These are phyloP conservation scores for Helobdella robusta DNA, from an alignment of 2,888 invertebrate genomes.

Conservation along the genomic window DNA sequence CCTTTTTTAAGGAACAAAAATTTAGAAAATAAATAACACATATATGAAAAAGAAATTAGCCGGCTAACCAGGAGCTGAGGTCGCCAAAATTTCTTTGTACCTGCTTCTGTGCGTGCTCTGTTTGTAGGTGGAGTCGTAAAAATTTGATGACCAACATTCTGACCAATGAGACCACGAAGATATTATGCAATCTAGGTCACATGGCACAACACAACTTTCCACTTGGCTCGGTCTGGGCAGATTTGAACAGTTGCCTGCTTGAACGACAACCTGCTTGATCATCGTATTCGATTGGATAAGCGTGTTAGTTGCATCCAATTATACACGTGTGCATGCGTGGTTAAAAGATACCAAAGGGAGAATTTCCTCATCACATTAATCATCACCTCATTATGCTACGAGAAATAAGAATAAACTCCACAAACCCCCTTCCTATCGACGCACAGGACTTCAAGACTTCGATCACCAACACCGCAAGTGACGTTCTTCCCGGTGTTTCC, in stretches of 20 bases:
- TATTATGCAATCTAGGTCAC: constrained; percentile 61
- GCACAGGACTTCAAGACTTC: too few species aligned
- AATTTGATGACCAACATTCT: constrained; percentile 33
- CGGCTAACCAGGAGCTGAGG: constrained; percentile 38
- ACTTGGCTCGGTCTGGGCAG: constrained; percentile 35
- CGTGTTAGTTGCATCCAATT: too few species aligned
- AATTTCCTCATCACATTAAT: too few species aligned
- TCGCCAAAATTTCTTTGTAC: constrained; percentile 39
- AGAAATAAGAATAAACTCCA: too few species aligned
- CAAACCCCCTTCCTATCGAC: too few species aligned
- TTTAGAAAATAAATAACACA: not conserved
- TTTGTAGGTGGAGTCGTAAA: not conserved
- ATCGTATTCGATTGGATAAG: too few species aligned
- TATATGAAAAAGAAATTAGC: not conserved
- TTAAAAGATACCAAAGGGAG: too few species aligned
- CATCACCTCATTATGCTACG: too few species aligned
- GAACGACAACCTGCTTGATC: too few species aligned
- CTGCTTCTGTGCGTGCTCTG: constrained; percentile 33
- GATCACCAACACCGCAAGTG: too few species aligned
- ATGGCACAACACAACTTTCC: constrained; percentile 60
- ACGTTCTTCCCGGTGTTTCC: too few species aligned
- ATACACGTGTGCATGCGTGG: too few species aligned
- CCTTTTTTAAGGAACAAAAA: not conserved
- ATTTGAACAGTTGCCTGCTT: constrained; percentile 36
- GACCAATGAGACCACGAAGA: constrained; percentile 60